phyloP scores from a whole-genome alignment of 1,140 invertebrate genomes.

The Bombus pyrosoma region DNA sequence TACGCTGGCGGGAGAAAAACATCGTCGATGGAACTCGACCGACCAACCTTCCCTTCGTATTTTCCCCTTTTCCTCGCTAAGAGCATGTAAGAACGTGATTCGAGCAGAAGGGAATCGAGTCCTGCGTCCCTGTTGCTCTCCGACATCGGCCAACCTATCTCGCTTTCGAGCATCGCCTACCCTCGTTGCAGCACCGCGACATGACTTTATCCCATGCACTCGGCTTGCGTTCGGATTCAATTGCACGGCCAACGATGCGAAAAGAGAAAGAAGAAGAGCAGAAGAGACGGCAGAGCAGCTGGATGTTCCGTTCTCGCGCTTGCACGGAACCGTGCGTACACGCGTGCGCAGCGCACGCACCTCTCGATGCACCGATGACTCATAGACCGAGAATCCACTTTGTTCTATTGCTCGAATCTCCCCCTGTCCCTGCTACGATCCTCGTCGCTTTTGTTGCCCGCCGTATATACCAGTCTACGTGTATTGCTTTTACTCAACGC shows the following conservation, averaged over 20 bases:
- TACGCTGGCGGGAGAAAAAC: neutral
- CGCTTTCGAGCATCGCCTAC: neutral
- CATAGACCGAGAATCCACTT: slow-evolving; percentile 66
- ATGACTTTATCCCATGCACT: neutral
- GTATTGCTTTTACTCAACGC: slow-evolving; percentile 28
- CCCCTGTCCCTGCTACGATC: neutral
- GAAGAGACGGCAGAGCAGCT: neutral
- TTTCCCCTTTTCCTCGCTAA: neutral
- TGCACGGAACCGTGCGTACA: neutral
- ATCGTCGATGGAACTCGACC: neutral
- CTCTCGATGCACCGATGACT: slow-evolving; percentile 58
- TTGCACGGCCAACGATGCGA: neutral
- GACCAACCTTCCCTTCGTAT: neutral
- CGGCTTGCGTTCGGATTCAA: neutral
- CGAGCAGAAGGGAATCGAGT: neutral
- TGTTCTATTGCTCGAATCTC: slow-evolving; percentile 58
- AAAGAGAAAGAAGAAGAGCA: too few species aligned
- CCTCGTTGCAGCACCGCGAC: neutral
- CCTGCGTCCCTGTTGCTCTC: neutral
- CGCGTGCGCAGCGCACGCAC: neutral
- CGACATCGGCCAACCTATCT: neutral
- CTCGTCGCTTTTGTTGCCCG: neutral
- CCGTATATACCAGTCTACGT: neutral
- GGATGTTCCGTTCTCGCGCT: neutral
- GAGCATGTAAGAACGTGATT: neutral